Percentiles rank a stretch among this genome's conserved stretches.
phyloP scores from a whole-genome alignment of 2,888 invertebrate genomes.

The Athalia circularis region DNA sequence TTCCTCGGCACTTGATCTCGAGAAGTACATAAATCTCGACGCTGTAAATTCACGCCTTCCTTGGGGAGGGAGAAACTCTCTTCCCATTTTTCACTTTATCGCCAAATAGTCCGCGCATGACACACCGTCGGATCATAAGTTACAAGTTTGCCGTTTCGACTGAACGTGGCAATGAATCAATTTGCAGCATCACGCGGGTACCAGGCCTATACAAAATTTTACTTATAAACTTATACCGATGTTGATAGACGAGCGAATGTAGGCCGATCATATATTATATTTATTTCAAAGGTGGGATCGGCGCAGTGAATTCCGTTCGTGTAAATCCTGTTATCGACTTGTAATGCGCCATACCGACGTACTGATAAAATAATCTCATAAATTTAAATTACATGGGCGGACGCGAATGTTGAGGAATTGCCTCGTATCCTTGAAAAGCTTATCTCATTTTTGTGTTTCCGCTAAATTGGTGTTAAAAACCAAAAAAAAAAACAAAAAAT shows the following conservation, averaged over 20 bases:
- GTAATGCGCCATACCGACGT: conserved; percentile 37
- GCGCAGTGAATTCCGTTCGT: neutral
- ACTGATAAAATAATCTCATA: conserved; percentile 56
- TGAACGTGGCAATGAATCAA: conserved; percentile 47
- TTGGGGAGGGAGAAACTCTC: conserved; percentile 7
- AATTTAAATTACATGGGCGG: conserved; percentile 54
- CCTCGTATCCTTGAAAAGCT: conserved; percentile 51
- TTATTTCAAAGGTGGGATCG: conserved; percentile 30
- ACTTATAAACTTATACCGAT: neutral
- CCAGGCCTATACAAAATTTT: neutral
- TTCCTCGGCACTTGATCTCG: conserved; percentile 37
- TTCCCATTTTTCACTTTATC: conserved; percentile 47
- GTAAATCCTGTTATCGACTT: conserved; percentile 43
- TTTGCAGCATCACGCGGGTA: conserved; percentile 38
- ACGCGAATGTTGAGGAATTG: conserved; percentile 56
- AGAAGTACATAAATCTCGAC: conserved; percentile 39
- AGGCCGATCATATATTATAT: conserved; percentile 39
- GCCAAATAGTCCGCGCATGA: conserved; percentile 36
- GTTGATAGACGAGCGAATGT: conserved; percentile 9
- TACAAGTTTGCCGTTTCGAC: conserved; percentile 43
- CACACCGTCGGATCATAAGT: conserved; percentile 42
- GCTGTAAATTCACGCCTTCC: conserved; percentile 35
- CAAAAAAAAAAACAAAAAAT: neutral
- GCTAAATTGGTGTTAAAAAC: conserved; percentile 31
- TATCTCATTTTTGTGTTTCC: conserved; percentile 49